Evolutionary conservation across 2,797 vertebrate genomes (phyloP).

Genomic region (Setipinna tenuifilis): DNA sequence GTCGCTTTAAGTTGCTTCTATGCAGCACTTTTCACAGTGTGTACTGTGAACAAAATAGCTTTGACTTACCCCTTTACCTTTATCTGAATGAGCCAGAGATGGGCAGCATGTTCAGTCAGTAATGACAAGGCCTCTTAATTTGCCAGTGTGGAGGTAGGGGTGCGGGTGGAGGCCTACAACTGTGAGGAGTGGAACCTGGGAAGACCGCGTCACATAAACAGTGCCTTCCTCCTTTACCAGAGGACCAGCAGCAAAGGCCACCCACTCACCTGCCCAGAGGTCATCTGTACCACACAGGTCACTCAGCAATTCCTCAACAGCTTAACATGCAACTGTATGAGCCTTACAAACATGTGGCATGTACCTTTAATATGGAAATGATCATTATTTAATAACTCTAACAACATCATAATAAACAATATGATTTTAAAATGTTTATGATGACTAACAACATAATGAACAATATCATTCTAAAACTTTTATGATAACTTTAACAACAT

Average conservation of each 20-base stretch:
- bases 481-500: not conserved
- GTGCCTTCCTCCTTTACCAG: conserved; percentile 76
- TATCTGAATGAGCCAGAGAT: not conserved
- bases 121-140: not conserved
- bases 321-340: not conserved
- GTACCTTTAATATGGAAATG: not conserved
- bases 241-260: conserved; percentile 60
- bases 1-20: no score
- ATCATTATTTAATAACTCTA: not conserved
- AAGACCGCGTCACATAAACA: conserved; percentile 74
- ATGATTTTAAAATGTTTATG: no score
- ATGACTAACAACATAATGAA: no score
- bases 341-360: not conserved
- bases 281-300: conserved; percentile 72
- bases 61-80: not conserved
- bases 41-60: not conserved
- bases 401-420: not conserved
- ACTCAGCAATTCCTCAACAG: not conserved
- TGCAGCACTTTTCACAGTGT: not conserved
- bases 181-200: conserved; percentile 74
- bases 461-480: no score
- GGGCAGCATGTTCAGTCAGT: not conserved
- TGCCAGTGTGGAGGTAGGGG: conserved; percentile 76
- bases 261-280: conserved; percentile 63
- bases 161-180: conserved; percentile 76